Percentiles rank a stretch among this genome's conserved stretches.
phyloP scores from a whole-genome alignment of 2,888 invertebrate genomes.

The Malthinus seriepunctatus region DNA sequence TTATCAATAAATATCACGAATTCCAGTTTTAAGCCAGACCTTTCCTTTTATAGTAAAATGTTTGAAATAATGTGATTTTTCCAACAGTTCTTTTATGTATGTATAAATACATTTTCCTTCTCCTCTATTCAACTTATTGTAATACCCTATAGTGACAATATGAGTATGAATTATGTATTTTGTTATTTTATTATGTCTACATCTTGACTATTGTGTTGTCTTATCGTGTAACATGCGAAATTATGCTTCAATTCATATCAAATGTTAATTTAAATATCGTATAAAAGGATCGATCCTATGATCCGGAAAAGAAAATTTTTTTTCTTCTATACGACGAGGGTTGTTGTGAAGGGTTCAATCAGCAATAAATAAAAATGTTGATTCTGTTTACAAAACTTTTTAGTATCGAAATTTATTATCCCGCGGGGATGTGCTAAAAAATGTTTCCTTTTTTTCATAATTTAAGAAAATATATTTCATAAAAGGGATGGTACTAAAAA shows the following conservation, averaged over 20 bases:
- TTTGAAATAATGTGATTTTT: slow-evolving; percentile 22
- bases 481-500: neutral
- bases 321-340: neutral
- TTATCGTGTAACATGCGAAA: slow-evolving; percentile 16
- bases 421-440: neutral
- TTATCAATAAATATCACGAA: slow-evolving; percentile 49
- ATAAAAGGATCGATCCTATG: too few relatives aligned
- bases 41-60: slow-evolving; percentile 46
- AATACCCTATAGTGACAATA: slow-evolving; percentile 29
- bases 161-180: slow-evolving; percentile 30
- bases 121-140: slow-evolving; percentile 26
- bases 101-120: slow-evolving; percentile 15
- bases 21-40: slow-evolving; percentile 40
- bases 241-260: slow-evolving; percentile 12
- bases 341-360: neutral
- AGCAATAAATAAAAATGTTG: neutral
- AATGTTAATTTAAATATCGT: neutral
- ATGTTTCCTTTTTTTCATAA: neutral
- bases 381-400: neutral
- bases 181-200: slow-evolving; percentile 22
- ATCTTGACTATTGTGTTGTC: slow-evolving; percentile 24
- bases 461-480: neutral
- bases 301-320: neutral
- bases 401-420: neutral
- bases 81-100: slow-evolving; percentile 3